phyloP scores from a whole-genome alignment of 2,888 invertebrate genomes.

The Apomyelois bistriatella region DNA sequence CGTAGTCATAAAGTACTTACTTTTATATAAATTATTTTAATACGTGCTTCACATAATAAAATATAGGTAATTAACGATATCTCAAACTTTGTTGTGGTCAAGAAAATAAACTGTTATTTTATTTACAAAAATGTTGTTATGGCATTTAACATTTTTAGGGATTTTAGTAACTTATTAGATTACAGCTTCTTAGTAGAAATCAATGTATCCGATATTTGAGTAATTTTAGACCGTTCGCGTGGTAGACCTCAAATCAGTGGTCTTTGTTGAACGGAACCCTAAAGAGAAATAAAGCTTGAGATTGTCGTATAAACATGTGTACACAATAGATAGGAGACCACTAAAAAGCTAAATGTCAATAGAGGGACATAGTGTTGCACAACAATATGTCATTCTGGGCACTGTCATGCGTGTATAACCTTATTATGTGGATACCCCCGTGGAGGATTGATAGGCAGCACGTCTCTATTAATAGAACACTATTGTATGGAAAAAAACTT shows the following conservation, averaged over 20 bases:
- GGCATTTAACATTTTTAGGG: too few species aligned
- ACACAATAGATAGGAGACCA: conserved; percentile 46
- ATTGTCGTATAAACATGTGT: conserved; percentile 32
- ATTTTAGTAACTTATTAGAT: too few species aligned
- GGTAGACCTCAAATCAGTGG: too few species aligned
- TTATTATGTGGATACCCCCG: conserved; percentile 61
- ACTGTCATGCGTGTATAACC: conserved; percentile 63
- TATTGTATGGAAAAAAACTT: conserved; percentile 12
- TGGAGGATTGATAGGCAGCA: conserved; percentile 63
- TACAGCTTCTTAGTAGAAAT: too few species aligned
- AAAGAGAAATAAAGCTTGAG: conserved; percentile 23
- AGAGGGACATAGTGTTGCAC: conserved; percentile 52
- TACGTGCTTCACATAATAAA: too few species aligned
- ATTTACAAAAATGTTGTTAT: too few species aligned
- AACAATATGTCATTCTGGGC: conserved; percentile 57
- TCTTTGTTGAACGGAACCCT: neutral
- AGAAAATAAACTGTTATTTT: too few species aligned
- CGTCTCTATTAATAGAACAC: conserved; percentile 28
- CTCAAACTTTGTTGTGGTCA: too few species aligned
- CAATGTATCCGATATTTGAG: neutral
- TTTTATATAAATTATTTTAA: too few species aligned
- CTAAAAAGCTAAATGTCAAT: conserved; percentile 70
- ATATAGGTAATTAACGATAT: too few species aligned
- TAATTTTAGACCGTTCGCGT: too few species aligned
- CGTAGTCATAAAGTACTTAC: too few species aligned